Percentiles rank a stretch among this genome's conserved stretches.
phyloP scores from a whole-genome alignment of 2,797 vertebrate species.

The Malacoraja senta region DNA sequence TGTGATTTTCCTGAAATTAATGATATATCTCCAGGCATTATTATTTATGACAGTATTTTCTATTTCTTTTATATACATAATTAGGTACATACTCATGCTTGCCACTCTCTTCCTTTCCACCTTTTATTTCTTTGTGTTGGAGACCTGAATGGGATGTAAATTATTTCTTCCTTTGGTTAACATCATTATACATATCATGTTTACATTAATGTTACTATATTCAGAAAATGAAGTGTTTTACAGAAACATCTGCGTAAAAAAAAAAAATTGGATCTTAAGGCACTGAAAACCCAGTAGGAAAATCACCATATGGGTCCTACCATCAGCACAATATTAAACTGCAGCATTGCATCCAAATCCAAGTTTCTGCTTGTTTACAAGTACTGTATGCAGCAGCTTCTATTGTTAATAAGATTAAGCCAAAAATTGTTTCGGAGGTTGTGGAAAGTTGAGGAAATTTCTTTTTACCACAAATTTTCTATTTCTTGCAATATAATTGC shows the following conservation, averaged over 20 bases:
- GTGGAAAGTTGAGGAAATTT: neutral
- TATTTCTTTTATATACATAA: neutral
- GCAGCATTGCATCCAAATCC: neutral
- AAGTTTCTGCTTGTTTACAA: neutral
- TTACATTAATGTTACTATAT: neutral
- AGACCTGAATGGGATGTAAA: neutral
- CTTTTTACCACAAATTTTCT: neutral
- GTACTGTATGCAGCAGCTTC: neutral
- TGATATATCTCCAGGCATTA: neutral
- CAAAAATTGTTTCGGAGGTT: neutral
- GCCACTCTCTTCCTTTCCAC: neutral
- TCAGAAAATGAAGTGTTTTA: neutral
- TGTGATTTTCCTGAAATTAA: conserved; percentile 2
- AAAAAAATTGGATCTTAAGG: neutral
- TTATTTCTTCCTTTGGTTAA: neutral
- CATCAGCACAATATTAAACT: neutral
- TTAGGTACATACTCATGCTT: neutral
- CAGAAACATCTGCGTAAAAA: neutral
- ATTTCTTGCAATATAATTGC: too few species aligned
- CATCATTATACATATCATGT: neutral
- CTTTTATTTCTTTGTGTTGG: neutral
- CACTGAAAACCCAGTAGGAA: neutral
- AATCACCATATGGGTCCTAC: neutral
- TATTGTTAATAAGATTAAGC: neutral
- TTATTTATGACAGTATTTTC: neutral